Base-by-base conservation (phyloP, 2,113 vertebrate species). In the Colius striatus region DNA sequence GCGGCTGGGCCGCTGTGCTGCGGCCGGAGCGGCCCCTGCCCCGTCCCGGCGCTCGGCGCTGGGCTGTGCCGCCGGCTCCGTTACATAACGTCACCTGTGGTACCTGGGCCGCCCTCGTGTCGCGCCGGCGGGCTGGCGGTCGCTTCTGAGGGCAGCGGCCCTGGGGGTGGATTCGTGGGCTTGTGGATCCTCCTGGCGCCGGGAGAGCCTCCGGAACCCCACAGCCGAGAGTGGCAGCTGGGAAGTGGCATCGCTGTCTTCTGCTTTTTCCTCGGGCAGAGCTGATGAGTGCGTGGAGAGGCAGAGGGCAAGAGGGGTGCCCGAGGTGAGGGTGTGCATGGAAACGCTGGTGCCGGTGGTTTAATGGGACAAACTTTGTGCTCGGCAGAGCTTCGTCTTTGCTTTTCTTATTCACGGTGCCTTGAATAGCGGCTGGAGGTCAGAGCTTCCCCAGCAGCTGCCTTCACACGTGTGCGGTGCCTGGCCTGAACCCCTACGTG, bases 251-350 rank as follows among this genome's bases (percentile, higher is more conserved):
- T 10, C 11, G 27, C 36, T 21, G 16, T 18, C 23, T 3, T 3
- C 20, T 10, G 38, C 0, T 13, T 11, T 10, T 43, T 11, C 29
- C 17, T 60, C 16, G 15, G 0, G 8, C 2, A 5, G 67, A n/a
- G 34, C 57, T 38, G 6, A 4, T 1, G 26, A 43, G 16, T 32
- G 47, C 11, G 1, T 2, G 3, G 63, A 15, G 68, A 29, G 29
- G 5, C 47, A 0, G 6, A 0, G 50, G 5, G 38, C 21, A 8
- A 3, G 14, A 67, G 48, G 0, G 16, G 29, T 25, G 29, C 7
- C 20, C 15, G 48, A n/a, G 29, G 0, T 13, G n/a, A 18, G 17
- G 51, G 62, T 16, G 6, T 5, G 22, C 8, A 66, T 1, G 51
- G 8, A 47, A 45, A 29, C 57, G 0, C 13, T 43, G 32, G 78